Base-by-base conservation (phyloP, 2,888 invertebrate species). In the Boloria selene region DNA sequence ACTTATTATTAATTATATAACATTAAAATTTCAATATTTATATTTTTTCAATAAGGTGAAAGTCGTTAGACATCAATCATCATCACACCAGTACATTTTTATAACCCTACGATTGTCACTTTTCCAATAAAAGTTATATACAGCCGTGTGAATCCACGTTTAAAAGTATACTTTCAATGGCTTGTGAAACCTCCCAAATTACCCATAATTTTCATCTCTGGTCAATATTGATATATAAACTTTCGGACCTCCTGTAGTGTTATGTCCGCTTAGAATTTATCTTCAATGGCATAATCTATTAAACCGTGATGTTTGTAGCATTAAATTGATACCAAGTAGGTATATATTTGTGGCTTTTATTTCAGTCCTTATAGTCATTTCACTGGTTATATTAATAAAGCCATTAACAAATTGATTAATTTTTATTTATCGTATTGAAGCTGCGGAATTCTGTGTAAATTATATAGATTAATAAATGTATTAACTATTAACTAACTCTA, bases 211-310 rank as follows among this genome's bases (percentile, higher is more conserved):
- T 80, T 75, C 66, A 68, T 77, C 70, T 77, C 74, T 75, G 77
- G 75, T 82, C 77, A 79, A 82, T 81, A 83, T 82, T 80, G 82
- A 80, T 82, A 78, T 78, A 77, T 77, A 81, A 81, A 77, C 74
- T 77, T 71, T 70, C 26, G 71, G 76, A 73, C 71, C 67, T 45
- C 88, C 89, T 75, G 87, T 87, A 85, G 88, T 65, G 84, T 85
- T 79, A 74, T 77, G 72, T 73, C 68, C 45, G 60, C 64, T 64
- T 58, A 53, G 73, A 79, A 78, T 79, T 75, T 69, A 75, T 76
- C 73, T 70, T 65, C 72, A 71, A 71, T 73, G 77, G 74, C 74
- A 73, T 77, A 71, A 74, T 78, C 75, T 78, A 73, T 75, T 77
- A 73, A 79, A 73, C 79, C 77, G 80, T 80, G 77, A 81, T 77